Evolutionary conservation across 1,140 invertebrate genomes (phyloP).

Genomic region (Episyrphus balteatus): DNA sequence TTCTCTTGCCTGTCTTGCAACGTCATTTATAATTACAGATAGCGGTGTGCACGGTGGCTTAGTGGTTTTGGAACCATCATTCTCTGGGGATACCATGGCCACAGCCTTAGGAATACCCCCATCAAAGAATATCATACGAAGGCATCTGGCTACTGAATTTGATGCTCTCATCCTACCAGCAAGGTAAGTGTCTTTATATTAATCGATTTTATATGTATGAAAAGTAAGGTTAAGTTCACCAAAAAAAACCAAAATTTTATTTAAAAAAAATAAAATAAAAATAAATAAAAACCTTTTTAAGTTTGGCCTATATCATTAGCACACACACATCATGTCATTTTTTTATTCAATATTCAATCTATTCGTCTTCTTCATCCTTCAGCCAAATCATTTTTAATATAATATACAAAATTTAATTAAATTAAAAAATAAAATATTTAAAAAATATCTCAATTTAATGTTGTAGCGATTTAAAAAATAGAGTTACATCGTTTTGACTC

Average conservation of each 20-base stretch:
- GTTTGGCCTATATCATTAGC: not conserved
- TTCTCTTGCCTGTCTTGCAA: not conserved
- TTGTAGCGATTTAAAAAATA: not conserved
- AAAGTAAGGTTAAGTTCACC: too few species aligned
- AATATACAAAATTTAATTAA: not conserved
- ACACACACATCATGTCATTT: not conserved
- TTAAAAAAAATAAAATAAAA: not conserved
- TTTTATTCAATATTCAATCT: not conserved
- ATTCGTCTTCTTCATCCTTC: not conserved
- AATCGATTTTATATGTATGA: too few species aligned
- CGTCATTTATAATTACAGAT: conserved; percentile 44
- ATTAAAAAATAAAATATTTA: not conserved
- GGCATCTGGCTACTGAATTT: conserved; percentile 81
- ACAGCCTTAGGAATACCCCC: conserved; percentile 85
- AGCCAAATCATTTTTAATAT: not conserved
- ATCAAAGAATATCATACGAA: conserved; percentile 82
- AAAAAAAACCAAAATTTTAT: too few species aligned
- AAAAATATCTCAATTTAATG: too few species aligned
- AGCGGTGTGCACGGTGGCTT: conserved; percentile 88
- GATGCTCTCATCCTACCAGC: conserved; percentile 81
- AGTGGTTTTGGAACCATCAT: conserved; percentile 83
- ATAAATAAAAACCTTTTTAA: not conserved
- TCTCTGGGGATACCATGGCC: conserved; percentile 88
- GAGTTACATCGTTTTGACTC: not conserved
- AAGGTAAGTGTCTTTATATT: conserved; percentile 49